Evolutionary conservation across 2,888 invertebrate genomes (phyloP).

Genomic region (Euzophera pinguis): DNA sequence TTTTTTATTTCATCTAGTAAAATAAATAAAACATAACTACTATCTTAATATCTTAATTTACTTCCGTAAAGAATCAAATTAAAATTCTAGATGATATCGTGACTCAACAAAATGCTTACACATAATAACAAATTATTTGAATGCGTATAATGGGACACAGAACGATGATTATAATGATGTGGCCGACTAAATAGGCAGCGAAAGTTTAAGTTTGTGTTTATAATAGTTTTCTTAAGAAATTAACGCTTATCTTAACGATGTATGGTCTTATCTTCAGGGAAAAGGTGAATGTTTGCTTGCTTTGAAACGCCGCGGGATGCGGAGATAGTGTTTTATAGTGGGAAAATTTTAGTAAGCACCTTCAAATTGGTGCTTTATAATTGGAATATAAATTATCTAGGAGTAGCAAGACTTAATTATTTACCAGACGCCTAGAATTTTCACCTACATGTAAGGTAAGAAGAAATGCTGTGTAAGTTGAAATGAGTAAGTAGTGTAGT

Average conservation of each 20-base stretch:
- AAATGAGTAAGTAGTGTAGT: too few relatives aligned
- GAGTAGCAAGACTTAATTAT: background rate
- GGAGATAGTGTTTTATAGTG: constrained; percentile 12
- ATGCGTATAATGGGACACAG: constrained; percentile 2
- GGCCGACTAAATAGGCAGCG: constrained; percentile 25
- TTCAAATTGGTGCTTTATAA: constrained; percentile 1
- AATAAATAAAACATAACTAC: too few relatives aligned
- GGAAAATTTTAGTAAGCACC: background rate
- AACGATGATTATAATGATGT: constrained; percentile 15
- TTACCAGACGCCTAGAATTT: too few relatives aligned
- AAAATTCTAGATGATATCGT: background rate
- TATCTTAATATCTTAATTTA: background rate
- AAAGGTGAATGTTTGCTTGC: constrained; percentile 54
- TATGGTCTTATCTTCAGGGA: constrained; percentile 59
- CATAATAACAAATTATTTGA: background rate
- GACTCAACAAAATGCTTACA: background rate
- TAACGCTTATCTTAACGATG: constrained; percentile 61
- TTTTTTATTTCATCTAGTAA: too few relatives aligned
- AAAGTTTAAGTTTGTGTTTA: constrained; percentile 36
- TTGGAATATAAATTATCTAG: background rate
- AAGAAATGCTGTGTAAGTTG: too few relatives aligned
- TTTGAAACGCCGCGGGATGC: constrained; percentile 32
- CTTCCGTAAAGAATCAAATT: background rate
- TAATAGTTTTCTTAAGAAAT: constrained; percentile 54
- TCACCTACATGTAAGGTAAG: too few relatives aligned